Conservation (phyloP, 2,797 vertebrate species). For the Pipistrellus pipistrellus region DNA sequence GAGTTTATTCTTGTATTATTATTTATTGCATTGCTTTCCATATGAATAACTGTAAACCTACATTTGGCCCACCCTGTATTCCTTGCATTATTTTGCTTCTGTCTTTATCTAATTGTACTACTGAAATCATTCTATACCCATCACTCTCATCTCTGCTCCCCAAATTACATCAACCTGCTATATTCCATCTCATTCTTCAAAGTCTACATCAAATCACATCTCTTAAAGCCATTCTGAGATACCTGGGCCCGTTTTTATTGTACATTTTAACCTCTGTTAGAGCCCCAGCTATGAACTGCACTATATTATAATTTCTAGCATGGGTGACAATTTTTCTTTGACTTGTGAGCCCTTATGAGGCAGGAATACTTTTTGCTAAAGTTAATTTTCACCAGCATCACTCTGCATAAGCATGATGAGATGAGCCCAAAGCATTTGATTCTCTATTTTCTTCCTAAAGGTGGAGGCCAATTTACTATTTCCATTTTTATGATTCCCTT, state of each 20-base stretch:
- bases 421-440: background rate
- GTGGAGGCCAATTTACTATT: background rate
- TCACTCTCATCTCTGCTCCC: background rate
- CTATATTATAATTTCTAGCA: constrained; percentile 27
- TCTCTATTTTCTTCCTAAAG: constrained; percentile 25
- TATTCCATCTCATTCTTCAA: constrained; percentile 38
- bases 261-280: constrained; percentile 33
- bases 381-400: constrained; percentile 60
- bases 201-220: background rate
- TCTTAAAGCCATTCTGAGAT: constrained; percentile 28
- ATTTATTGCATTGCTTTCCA: background rate
- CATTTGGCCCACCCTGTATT: background rate
- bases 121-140: background rate
- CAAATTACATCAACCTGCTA: background rate
- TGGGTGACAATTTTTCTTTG: constrained; percentile 54
- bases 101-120: background rate
- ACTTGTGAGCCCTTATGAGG: background rate
- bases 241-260: background rate
- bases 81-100: background rate
- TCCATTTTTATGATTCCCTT: constrained; percentile 36
- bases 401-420: background rate
- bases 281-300: constrained; percentile 13
- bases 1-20: background rate
- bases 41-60: background rate
- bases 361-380: constrained; percentile 20